A percentile compares a stretch with the other conserved stretches of the same genome.
These are phyloP conservation scores for Xylocampa areola DNA, from an alignment of 2,888 invertebrate species.

Conservation along the genomic window DNA sequence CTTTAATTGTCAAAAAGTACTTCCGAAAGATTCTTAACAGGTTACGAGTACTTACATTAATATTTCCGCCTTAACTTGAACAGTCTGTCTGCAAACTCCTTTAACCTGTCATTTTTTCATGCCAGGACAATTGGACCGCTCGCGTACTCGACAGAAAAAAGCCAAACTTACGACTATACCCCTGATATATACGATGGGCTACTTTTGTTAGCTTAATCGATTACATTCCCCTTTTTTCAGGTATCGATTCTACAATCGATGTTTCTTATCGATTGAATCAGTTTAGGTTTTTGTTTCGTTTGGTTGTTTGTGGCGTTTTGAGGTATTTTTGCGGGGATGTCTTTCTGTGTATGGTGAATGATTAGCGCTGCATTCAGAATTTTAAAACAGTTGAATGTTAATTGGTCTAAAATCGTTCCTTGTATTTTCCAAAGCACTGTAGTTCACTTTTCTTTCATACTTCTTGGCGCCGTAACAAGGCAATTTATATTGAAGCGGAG, in stretches of 20 bases:
- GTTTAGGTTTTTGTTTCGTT: slow-evolving; percentile 36
- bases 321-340: slow-evolving; percentile 2
- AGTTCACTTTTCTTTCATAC: no score
- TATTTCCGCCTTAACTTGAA: slow-evolving; percentile 15
- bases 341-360: slow-evolving; percentile 6
- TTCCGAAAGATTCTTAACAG: not conserved
- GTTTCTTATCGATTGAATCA: slow-evolving; percentile 54
- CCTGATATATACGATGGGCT: slow-evolving; percentile 69
- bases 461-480: no score
- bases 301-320: slow-evolving; percentile 5
- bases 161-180: slow-evolving; percentile 71
- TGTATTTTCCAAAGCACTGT: no score
- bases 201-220: slow-evolving; percentile 68
- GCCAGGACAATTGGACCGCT: slow-evolving; percentile 68
- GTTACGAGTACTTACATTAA: slow-evolving; percentile 2
- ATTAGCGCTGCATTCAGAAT: not conserved
- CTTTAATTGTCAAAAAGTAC: no score
- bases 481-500: no score
- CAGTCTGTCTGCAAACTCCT: slow-evolving; percentile 66
- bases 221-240: slow-evolving; percentile 56
- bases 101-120: slow-evolving; percentile 75
- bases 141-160: slow-evolving; percentile 68
- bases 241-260: slow-evolving; percentile 56
- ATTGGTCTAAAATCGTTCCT: not conserved
- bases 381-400: not conserved